phyloP scores from a whole-genome alignment of 2,888 invertebrate species.

The Biston stratarius region DNA sequence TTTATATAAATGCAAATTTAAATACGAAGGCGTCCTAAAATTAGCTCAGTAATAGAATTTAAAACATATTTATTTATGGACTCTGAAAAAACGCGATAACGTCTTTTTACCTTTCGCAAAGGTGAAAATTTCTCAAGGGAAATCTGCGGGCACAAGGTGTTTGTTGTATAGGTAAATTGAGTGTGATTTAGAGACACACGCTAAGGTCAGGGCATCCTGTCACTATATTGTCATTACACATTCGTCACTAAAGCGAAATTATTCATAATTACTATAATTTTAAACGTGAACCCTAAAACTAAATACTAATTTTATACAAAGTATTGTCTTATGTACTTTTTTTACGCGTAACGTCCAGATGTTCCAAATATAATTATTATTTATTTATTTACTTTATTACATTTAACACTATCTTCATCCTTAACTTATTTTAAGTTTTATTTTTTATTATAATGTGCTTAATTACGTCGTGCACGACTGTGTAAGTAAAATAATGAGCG shows the following conservation, averaged over 20 bases:
- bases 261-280: too few species aligned
- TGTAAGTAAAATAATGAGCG: too few species aligned
- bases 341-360: too few species aligned
- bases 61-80: conserved; percentile 4
- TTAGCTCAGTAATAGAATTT: background rate
- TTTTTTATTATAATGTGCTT: too few species aligned
- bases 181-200: background rate
- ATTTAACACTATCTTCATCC: too few species aligned
- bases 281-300: too few species aligned
- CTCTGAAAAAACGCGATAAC: background rate
- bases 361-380: too few species aligned
- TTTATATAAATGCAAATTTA: conserved; percentile 7
- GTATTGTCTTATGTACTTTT: too few species aligned
- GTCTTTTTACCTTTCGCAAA: conserved; percentile 9
- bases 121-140: conserved; percentile 25
- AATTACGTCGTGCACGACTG: too few species aligned
- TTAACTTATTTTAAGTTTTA: too few species aligned
- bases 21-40: background rate
- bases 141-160: conserved; percentile 8
- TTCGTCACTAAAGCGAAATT: background rate
- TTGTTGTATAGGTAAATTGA: conserved; percentile 16
- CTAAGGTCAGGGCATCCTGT: background rate
- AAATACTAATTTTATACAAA: too few species aligned
- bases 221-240: background rate
- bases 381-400: too few species aligned